Evolutionary conservation across 2,888 invertebrate species (phyloP), one percentile per base, ranked within the genome.

Genomic region (Hedychridium roseum): DNA sequence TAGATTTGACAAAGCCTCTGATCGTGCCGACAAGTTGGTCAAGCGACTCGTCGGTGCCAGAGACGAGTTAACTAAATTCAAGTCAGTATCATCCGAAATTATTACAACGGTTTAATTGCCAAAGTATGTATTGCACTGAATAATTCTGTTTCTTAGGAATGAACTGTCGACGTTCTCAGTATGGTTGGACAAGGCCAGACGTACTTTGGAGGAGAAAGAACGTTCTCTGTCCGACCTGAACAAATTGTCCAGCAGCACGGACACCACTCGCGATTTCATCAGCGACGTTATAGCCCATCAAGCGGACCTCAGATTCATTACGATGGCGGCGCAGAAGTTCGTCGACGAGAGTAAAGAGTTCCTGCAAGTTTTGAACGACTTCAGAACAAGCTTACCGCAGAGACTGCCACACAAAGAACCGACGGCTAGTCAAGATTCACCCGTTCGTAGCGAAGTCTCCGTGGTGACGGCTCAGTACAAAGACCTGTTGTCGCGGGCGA

Each of bases 241-340:
- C 63, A 85, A 87, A 43, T 76, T 92, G 15, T 83, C 86, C 31
- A 84, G 84, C 6, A 89, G 89, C 71, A 85, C 87, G 17, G 92
- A 94, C 60, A 86, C 88, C n/a, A 90, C 91, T 3, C 85, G 92
- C 23, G 94, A 93, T 68, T 93, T 95, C 77, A 91, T 94, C 20
- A 91, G 90, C 55, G 95, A 95, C 79, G 94, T 97, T 2, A 94
- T 97, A 70, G 91, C 94, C 0, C 97, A 97, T 74, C 96, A 97
- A 78, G 97, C 95, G 0, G 97, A 97, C 80, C 81, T 97, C 20
- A 83, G 97, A 47, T 97, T 97, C 79, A 94, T 97, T 63, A 94
- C 94, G 2, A 95, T 97, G 92, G 90, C 95, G 1, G 94, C 94
- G 1, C 95, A 96, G 81, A 96, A 95, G 80, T 97, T 96, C 77